Evolutionary conservation across 2,797 vertebrate species (phyloP).

Genomic region (Semaprochilodus insignis): DNA sequence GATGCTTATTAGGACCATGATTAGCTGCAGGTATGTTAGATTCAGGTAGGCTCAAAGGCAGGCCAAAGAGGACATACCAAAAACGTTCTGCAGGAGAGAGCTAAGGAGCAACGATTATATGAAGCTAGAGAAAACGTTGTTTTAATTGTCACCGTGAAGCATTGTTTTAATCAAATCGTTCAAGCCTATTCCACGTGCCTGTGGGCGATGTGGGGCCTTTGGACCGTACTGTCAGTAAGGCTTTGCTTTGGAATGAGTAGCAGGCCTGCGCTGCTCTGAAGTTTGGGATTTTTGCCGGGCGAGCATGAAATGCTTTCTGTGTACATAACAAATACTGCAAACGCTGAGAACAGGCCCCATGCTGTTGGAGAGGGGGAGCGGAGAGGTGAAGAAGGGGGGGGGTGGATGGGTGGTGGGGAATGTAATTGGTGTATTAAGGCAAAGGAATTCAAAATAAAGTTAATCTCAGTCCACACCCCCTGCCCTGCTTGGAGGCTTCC

Average conservation of each 20-base stretch:
- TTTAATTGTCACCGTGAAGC: not conserved
- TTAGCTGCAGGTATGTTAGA: not conserved
- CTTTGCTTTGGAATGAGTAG: conserved; percentile 43
- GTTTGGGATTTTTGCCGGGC: conserved; percentile 57
- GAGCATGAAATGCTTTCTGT: conserved; percentile 68
- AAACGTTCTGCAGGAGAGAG: not conserved
- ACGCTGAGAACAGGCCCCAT: conserved; percentile 65
- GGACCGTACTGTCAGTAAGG: not conserved
- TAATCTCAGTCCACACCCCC: conserved; percentile 77
- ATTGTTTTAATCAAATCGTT: conserved; percentile 6
- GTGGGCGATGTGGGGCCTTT: conserved; percentile 8
- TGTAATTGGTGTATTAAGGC: conserved; percentile 82
- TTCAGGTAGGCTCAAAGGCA: not conserved
- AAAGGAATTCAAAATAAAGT: conserved; percentile 85
- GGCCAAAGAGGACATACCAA: no score
- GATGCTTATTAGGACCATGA: not conserved
- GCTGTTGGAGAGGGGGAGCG: conserved; percentile 56
- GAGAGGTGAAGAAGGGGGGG: conserved; percentile 3
- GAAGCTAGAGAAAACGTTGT: not conserved
- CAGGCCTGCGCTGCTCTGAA: conserved; percentile 59
- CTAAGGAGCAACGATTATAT: not conserved
- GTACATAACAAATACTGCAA: conserved; percentile 72
- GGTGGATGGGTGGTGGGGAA: conserved; percentile 43
- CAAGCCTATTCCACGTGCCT: not conserved
- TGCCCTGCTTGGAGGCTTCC: conserved; percentile 66